These are phyloP conservation scores for Agriopis leucophaearia DNA, from an alignment of 2,888 invertebrate genomes.

Conservation along the genomic window DNA sequence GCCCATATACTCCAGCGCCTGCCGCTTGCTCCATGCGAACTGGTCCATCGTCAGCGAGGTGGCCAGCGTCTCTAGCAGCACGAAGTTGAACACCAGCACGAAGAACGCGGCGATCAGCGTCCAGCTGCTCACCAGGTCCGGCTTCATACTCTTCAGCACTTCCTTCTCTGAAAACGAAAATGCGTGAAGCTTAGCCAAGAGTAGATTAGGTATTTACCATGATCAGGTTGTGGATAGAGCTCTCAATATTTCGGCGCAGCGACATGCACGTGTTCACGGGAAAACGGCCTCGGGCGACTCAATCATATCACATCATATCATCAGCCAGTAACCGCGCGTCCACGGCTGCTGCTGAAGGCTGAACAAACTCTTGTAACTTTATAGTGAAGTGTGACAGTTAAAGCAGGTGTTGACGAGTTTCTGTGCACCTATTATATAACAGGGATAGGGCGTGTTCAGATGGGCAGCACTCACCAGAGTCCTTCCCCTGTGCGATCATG, in stretches of 20 bases:
- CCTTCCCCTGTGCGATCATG: constrained; percentile 90
- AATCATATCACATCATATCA: no score
- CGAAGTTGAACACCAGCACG: constrained; percentile 94
- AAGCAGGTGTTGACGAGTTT: no score
- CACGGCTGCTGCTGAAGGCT: no score
- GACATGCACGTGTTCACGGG: no score
- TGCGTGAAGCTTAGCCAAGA: background rate
- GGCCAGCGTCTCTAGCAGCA: constrained; percentile 94
- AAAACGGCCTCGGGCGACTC: no score
- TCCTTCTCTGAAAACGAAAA: constrained; percentile 87
- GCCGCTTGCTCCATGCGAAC: constrained; percentile 93
- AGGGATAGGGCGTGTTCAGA: background rate
- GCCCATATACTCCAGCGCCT: constrained; percentile 93
- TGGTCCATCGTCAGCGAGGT: constrained; percentile 95
- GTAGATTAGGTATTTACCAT: background rate
- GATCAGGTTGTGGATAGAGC: no score
- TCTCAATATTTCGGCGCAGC: no score
- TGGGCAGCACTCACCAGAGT: constrained; percentile 75
- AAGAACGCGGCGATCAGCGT: constrained; percentile 93
- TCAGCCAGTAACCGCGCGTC: no score
- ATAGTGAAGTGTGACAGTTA: no score
- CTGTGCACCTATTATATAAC: no score
- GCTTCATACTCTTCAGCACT: constrained; percentile 89
- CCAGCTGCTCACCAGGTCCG: constrained; percentile 92
- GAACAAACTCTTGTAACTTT: no score